Base-by-base conservation (phyloP, 2,888 invertebrate genomes). In the Drepana falcataria region DNA sequence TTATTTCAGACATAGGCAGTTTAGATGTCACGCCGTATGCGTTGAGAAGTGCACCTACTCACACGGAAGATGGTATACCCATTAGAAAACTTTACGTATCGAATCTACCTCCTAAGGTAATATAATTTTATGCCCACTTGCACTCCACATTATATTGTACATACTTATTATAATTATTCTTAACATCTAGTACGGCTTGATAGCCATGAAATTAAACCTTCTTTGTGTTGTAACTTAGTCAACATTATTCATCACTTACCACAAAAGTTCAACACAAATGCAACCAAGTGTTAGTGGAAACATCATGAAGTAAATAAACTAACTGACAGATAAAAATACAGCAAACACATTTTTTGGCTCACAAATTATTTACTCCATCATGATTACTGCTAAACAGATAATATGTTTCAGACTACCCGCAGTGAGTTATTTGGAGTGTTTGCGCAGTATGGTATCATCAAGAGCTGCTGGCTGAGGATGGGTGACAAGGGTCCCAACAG, bases 71-170 rank as follows among this genome's bases (percentile, higher is more conserved):
- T 78, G 92, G 92, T 57, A 90, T 92, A 71, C 93, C 92, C 33
- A 92, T 93, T 63, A 83, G 93, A 69, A 93, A 93, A 73, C 71
- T 93, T 55, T 93, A 93, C 70, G 85, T 93, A 57, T 86, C 92
- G 34, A 93, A 93, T 74, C 79, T 93, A 67, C 92, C 93, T 58
- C 83, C 90, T 57, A 89, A 92, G 77, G 93, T 93, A 79, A 3
- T 5, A 49, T 37, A 4, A 5, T n/a, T n/a, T 21, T 49, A 21
- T 35, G 49, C 54, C 35, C 40, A 47, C 51, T 51, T 53, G 53
- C 21, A 21, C 7, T 7, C 40, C 40, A 21, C 21, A 21, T 21
- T 21, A 21, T 21, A 21, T 21, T 21, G 21, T 21, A 21, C 21
- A 21, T 21, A 21, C 21, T 21, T 21, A 21, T 21, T 21, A 21